Evolutionary conservation across 2,113 vertebrate genomes (phyloP).

Genomic region (Heteronetta atricapilla): DNA sequence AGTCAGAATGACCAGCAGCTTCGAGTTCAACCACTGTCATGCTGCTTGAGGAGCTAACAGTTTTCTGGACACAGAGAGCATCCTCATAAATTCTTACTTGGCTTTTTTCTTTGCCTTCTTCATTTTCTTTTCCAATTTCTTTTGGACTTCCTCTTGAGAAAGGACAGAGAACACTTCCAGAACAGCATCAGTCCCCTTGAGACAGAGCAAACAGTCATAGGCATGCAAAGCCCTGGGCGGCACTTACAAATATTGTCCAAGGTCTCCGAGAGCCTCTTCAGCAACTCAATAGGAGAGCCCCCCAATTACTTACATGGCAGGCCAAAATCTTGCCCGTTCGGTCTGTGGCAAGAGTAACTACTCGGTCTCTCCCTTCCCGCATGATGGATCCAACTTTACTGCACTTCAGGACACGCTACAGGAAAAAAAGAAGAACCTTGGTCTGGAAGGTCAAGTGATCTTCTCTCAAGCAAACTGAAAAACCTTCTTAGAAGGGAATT

Average conservation of each 20-base stretch:
- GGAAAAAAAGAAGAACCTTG: neutral
- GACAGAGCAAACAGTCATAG: neutral
- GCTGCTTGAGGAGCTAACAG: neutral
- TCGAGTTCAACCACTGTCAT: neutral
- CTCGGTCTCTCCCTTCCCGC: conserved; percentile 87
- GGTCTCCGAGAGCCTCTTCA: neutral
- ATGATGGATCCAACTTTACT: conserved; percentile 89
- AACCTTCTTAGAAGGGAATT: neutral
- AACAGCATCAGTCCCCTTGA: conserved; percentile 85
- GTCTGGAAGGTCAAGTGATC: neutral
- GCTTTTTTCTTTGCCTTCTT: conserved; percentile 93
- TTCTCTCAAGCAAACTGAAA: neutral
- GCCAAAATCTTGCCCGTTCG: conserved; percentile 82
- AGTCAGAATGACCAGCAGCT: neutral
- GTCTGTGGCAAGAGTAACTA: conserved; percentile 87
- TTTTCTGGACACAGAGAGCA: neutral
- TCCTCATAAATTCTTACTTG: conserved; percentile 64
- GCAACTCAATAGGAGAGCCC: neutral
- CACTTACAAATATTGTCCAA: neutral
- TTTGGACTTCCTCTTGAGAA: conserved; percentile 84
- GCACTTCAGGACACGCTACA: conserved; percentile 87
- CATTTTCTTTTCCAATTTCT: conserved; percentile 87
- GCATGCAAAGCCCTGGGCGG: neutral
- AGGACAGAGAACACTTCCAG: conserved; percentile 91
- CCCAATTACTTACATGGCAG: conserved; percentile 88